A percentile compares a stretch with the other conserved stretches of the same genome.
Conservation (phyloP, 2,113 vertebrate genomes). For the Thomomys bottae region DNA sequence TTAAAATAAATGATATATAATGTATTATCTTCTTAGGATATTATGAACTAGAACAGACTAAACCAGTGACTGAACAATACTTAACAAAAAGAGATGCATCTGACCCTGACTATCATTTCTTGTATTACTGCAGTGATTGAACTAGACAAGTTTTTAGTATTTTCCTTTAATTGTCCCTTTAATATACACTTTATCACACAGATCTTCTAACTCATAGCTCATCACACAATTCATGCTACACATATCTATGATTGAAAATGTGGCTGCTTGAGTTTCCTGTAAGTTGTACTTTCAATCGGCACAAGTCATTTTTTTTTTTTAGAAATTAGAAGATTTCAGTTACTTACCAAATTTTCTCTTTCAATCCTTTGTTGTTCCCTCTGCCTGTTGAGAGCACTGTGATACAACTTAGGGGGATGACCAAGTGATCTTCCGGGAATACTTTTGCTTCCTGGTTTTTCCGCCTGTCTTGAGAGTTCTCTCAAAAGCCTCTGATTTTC, state of each 20-base stretch:
- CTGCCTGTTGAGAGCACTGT: slow-evolving; percentile 93
- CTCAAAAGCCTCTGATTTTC: slow-evolving; percentile 95
- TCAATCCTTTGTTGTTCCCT: slow-evolving; percentile 94
- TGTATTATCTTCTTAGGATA: not conserved
- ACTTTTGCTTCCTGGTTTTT: slow-evolving; percentile 80
- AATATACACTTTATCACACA: not conserved
- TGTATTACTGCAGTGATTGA: not conserved
- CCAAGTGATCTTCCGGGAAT: slow-evolving; percentile 74
- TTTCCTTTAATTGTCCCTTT: not conserved
- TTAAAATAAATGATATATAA: slow-evolving; percentile 41
- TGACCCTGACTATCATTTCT: not conserved
- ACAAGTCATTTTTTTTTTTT: slow-evolving; percentile 26
- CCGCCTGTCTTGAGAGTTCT: slow-evolving; percentile 88
- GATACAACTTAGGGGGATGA: slow-evolving; percentile 84
- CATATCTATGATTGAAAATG: not conserved
- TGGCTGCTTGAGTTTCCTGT: not conserved
- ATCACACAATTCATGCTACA: not conserved
- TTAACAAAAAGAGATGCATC: not conserved
- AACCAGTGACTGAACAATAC: not conserved
- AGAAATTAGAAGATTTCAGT: not conserved
- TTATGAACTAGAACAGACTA: not conserved
- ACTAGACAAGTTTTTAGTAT: not conserved
- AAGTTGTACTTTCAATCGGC: not conserved
- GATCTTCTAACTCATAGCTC: not conserved
- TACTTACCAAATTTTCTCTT: slow-evolving; percentile 94